Percentiles rank a stretch among this genome's conserved stretches.
Evolutionary conservation across 1,140 invertebrate species (phyloP).

Genomic region (Aplysia californica): DNA sequence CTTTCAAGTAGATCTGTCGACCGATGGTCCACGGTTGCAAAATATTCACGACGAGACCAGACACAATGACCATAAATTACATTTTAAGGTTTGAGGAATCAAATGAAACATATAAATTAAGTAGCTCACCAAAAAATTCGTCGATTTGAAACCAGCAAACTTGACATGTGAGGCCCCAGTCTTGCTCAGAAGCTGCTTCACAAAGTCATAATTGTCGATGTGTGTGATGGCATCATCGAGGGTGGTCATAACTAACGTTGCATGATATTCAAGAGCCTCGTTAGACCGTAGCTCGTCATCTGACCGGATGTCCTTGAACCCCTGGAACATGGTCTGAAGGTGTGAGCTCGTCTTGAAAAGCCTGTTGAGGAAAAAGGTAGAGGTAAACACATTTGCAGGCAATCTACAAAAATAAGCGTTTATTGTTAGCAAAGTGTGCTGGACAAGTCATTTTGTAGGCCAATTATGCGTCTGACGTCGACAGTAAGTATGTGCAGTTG

Average conservation of each 20-base stretch:
- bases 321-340: constrained; percentile 47
- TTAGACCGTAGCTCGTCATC: constrained; percentile 52
- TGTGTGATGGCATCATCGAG: constrained; percentile 55
- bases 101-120: too few relatives aligned
- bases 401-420: too few relatives aligned
- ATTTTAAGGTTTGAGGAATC: too few relatives aligned
- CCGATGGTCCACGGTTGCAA: too few relatives aligned
- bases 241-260: constrained; percentile 54
- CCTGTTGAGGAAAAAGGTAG: constrained; percentile 36
- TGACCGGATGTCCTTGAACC: constrained; percentile 42
- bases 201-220: constrained; percentile 52
- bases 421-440: too few relatives aligned
- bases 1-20: too few relatives aligned
- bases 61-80: too few relatives aligned
- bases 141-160: constrained; percentile 41
- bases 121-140: constrained; percentile 53
- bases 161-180: constrained; percentile 44
- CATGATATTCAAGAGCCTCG: constrained; percentile 52
- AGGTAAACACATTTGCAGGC: too few relatives aligned
- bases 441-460: too few relatives aligned
- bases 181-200: constrained; percentile 36
- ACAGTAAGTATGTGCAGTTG: too few relatives aligned
- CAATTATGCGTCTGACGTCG: too few relatives aligned
- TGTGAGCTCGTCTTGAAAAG: constrained; percentile 48
- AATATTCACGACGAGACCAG: too few relatives aligned